Percentiles rank a stretch among this genome's conserved stretches.
Evolutionary conservation across 2,888 invertebrate species (phyloP).

Genomic region (Zaprionus bogoriensis): DNA sequence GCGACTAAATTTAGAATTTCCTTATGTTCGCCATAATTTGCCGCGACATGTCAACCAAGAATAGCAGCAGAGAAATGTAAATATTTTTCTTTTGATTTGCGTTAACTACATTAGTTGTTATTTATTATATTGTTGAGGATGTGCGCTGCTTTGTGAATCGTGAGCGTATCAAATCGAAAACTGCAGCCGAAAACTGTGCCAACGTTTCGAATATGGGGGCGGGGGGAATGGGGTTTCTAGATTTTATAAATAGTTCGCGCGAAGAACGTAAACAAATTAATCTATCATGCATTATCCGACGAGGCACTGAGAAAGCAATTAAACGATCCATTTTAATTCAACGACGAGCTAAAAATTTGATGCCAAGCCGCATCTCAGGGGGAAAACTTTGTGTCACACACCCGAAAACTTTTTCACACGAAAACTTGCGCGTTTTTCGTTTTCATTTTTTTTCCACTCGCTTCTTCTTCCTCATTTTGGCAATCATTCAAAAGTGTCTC

Average conservation of each 20-base stretch:
- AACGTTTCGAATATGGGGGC: conserved; percentile 17
- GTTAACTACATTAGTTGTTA: conserved; percentile 19
- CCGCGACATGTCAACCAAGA: conserved; percentile 23
- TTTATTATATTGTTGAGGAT: neutral
- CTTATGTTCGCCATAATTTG: conserved; percentile 35
- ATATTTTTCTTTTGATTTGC: conserved; percentile 20
- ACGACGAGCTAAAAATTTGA: conserved; percentile 36
- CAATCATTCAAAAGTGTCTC: conserved; percentile 52
- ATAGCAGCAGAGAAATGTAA: conserved; percentile 16
- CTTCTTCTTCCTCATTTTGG: conserved; percentile 36
- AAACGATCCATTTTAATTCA: conserved; percentile 69
- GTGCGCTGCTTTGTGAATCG: conserved; percentile 21
- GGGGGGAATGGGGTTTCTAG: no score
- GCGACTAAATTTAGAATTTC: conserved; percentile 49
- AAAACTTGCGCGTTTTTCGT: no score
- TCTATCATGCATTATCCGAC: conserved; percentile 62
- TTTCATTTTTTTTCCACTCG: neutral
- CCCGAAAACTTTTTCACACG: neutral
- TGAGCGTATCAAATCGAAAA: conserved; percentile 37
- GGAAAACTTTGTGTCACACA: neutral
- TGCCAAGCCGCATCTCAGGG: conserved; percentile 28
- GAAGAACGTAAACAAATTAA: conserved; percentile 60
- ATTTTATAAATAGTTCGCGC: conserved; percentile 39
- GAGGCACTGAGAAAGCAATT: conserved; percentile 45
- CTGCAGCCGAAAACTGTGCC: conserved; percentile 2